phyloP scores from a whole-genome alignment of 2,888 invertebrate species.

The Lasioglossum lativentre region DNA sequence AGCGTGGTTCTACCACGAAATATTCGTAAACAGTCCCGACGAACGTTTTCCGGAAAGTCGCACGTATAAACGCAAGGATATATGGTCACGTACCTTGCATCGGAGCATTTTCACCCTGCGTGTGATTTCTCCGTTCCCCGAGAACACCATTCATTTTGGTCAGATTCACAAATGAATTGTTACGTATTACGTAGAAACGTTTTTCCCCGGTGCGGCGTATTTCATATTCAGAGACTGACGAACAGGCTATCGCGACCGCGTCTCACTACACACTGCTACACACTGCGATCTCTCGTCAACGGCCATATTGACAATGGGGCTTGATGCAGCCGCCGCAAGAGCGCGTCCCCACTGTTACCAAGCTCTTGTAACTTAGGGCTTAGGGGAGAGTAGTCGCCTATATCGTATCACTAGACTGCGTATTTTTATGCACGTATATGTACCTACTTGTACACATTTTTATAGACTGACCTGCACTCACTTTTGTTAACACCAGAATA shows the following conservation, averaged over 20 bases:
- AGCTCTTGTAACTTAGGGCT: conserved; percentile 18
- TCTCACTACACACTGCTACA: conserved; percentile 60
- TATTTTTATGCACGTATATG: background rate
- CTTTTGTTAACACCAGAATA: background rate
- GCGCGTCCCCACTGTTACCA: conserved; percentile 59
- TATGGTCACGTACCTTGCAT: conserved; percentile 63
- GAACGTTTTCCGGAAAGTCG: background rate
- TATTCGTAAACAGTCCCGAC: conserved; percentile 63
- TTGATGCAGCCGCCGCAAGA: conserved; percentile 65
- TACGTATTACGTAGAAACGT: conserved; percentile 62
- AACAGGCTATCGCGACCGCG: conserved; percentile 63
- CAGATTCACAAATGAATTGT: conserved; percentile 31
- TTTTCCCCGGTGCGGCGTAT: conserved; percentile 39
- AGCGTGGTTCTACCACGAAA: conserved; percentile 48
- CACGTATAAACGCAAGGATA: background rate
- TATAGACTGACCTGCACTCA: background rate
- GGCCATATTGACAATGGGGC: conserved; percentile 77
- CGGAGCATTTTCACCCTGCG: conserved; percentile 35
- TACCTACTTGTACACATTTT: background rate
- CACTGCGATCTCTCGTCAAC: conserved; percentile 64
- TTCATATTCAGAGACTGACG: conserved; percentile 62
- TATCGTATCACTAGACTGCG: conserved; percentile 2
- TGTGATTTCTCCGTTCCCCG: conserved; percentile 30
- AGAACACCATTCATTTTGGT: conserved; percentile 55
- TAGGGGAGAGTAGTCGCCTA: conserved; percentile 1